Conservation (phyloP, 1,140 invertebrate genomes). For the Chironomus striatipennis region DNA sequence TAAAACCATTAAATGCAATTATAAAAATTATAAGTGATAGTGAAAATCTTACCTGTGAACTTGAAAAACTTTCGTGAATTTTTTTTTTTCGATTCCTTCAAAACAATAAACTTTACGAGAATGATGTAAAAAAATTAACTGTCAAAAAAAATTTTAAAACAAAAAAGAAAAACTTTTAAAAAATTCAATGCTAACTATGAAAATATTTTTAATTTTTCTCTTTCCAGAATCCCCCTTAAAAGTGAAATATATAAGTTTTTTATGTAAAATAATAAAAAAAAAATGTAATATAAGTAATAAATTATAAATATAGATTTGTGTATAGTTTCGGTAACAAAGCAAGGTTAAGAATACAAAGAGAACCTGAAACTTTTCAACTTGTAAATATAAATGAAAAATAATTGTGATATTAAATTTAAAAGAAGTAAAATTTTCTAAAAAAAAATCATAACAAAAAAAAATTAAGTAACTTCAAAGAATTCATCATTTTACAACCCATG, state of each 20-base stretch:
- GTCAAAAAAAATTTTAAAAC: too few species aligned
- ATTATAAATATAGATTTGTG: background rate
- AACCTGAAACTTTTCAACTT: background rate
- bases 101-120: too few species aligned
- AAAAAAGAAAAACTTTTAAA: too few species aligned
- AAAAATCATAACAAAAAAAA: constrained; percentile 4
- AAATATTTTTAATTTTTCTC: background rate
- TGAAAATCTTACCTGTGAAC: too few species aligned
- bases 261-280: constrained; percentile 3
- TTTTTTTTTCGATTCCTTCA: too few species aligned
- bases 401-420: constrained; percentile 22
- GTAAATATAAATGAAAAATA: constrained; percentile 8
- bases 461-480: background rate
- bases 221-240: constrained; percentile 15
- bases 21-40: too few species aligned
- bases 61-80: too few species aligned
- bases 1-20: too few species aligned
- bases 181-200: background rate
- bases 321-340: constrained; percentile 7
- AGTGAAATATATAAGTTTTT: background rate
- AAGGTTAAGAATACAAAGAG: background rate
- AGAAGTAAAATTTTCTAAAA: background rate
- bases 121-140: too few species aligned
- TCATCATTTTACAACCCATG: background rate
- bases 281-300: background rate